Percentiles rank a stretch among this genome's conserved stretches.
Evolutionary conservation across 2,797 vertebrate species (phyloP).

Genomic region (Oceanodroma leucorhoa): DNA sequence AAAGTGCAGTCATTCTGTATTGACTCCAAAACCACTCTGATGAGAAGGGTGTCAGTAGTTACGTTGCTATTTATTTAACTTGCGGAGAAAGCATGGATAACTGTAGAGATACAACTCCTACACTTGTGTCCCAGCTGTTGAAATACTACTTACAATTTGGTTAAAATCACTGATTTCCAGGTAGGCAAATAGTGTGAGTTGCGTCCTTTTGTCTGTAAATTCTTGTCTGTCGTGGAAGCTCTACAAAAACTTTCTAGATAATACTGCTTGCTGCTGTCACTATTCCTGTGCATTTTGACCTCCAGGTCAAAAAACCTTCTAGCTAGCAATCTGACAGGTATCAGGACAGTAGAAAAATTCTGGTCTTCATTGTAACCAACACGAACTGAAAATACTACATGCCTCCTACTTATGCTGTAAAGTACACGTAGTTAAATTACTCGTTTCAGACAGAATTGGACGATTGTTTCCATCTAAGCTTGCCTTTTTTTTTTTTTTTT

Average conservation of each 20-base stretch:
- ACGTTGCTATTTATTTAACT: fast-evolving
- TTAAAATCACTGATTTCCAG: neutral
- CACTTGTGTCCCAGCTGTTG: neutral
- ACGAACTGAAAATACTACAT: neutral
- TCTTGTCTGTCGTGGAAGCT: neutral
- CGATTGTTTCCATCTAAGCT: neutral
- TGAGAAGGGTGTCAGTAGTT: neutral
- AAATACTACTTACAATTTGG: neutral
- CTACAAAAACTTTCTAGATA: neutral
- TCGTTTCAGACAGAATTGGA: neutral
- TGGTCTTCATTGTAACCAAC: neutral
- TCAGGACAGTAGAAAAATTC: neutral
- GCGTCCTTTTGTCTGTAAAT: neutral
- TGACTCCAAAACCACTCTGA: neutral
- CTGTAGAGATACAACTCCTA: neutral
- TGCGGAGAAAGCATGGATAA: neutral
- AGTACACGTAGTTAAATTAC: neutral
- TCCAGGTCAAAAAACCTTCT: neutral
- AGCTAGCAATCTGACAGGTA: neutral
- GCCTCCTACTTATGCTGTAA: neutral
- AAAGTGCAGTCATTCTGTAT: fast-evolving
- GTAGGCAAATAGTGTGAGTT: neutral
- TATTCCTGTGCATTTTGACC: neutral
- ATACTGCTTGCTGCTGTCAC: neutral
- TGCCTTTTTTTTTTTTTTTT: too few species aligned